Evolutionary conservation across 2,797 vertebrate genomes (phyloP), one percentile per base, ranked within the genome.

Genomic region (Diglossa cyanea): DNA sequence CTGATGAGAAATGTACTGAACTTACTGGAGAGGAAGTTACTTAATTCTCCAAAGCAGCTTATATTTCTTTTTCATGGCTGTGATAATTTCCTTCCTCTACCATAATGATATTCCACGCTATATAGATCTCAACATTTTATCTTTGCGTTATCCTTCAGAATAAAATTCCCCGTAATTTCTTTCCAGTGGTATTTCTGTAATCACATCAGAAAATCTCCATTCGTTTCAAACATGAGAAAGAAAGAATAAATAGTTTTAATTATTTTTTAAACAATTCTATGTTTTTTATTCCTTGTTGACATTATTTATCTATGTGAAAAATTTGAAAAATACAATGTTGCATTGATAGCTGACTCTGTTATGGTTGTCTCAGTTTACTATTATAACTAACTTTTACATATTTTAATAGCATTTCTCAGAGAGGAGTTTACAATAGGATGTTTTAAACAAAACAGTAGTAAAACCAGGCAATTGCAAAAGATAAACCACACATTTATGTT

Each of bases 61-160:
- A 65, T 94, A 91, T 93, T 94, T 96, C 86, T 95, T 95, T 95
- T 93, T 89, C 84, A 92, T 95, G 18, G 20, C 67, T 93, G 44
- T 63, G 80, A 89, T 93, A 3, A 89, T 82, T 85, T 30, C 31
- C 53, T 92, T 88, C 86, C 60, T 92, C 55, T 82, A 11, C 28
- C 17, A 18, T 86, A 94, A 93, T 95, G 87, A 79, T 75, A 78
- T 55, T 54, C 73, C 20, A 31, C 0, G 2, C 28, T 73, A 31
- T 75, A 48, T 60, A 86, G 39, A 79, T 75, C 61, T 94, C 70
- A 90, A 70, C 42, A 82, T 91, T 92, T 91, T 85, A 84, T 76
- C 74, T 89, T 66, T 25, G 51, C 70, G 12, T 83, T 77, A 71
- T 25, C 9, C 19, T 86, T 35, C 35, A 58, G 73, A 71, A 86